Evolutionary conservation across 2,113 vertebrate genomes (phyloP), one percentile per base, ranked within the genome.

Genomic region (Paedocypris sp.): DNA sequence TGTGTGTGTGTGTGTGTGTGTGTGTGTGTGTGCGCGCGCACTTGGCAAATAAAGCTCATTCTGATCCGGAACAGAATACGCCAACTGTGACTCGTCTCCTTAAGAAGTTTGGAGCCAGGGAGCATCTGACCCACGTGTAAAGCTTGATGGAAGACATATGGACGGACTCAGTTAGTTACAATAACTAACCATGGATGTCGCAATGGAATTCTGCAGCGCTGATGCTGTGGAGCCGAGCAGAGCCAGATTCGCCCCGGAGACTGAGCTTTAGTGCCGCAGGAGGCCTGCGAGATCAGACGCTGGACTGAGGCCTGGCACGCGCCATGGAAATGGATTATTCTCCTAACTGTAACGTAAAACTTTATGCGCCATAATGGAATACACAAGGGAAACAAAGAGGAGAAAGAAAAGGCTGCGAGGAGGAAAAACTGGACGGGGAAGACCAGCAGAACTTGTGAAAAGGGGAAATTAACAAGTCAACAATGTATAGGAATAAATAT

Each of bases 211-310:
- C 52, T 23, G 49, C 43, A 52, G 18, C 5, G 50, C 46, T 16
- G 50, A 48, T 41, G n/a, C 20, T 41, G 35, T 51, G 31, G 53
- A 20, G 35, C 23, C 46, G 13, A 57, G 19, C 9, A 19, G 28
- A 23, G 35, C 63, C 35, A 39, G 45, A 56, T 16, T 54, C 35
- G 11, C 26, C 41, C 18, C 38, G 45, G 42, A 49, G 39, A 45
- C 18, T n/a, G n/a, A n/a, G n/a, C n/a, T n/a, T n/a, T 50, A 67
- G 54, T 46, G 18, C 52, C 42, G 12, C 42, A 52, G 18, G 28
- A 58, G 67, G 19, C 60, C n/a, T 20, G 61, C 67, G 60, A 67
- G 38, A 25, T 73, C 60, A 70, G 41, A 25, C 25, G 56, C 15
- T 31, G 25, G 32, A 68, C 36, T 47, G 15, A 18, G 29, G 38